Conservation (phyloP, 2,113 vertebrate genomes). For the Heptranchias perlo region DNA sequence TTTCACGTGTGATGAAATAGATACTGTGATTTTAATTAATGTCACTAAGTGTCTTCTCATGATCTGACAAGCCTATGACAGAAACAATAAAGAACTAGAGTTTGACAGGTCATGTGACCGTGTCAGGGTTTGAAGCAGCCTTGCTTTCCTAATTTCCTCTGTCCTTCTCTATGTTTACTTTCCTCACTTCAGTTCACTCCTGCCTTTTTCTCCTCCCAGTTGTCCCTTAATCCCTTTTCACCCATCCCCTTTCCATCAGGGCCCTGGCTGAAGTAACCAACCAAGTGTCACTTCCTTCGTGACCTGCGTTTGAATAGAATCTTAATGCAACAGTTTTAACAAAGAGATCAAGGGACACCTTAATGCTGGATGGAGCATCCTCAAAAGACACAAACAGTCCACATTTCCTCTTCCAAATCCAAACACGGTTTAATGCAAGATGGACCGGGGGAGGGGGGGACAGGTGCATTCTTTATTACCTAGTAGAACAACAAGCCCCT, state of each 20-base stretch:
- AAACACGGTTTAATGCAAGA: constrained; percentile 41
- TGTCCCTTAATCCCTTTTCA: constrained; percentile 33
- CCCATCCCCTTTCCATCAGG: background rate
- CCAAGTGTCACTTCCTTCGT: constrained; percentile 49
- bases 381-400: constrained; percentile 14
- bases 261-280: constrained; percentile 26
- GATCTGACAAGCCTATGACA: constrained; percentile 15
- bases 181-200: constrained; percentile 25
- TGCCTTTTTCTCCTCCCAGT: background rate
- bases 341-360: constrained; percentile 55
- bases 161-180: constrained; percentile 13
- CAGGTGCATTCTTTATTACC: constrained; percentile 48
- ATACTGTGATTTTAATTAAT: constrained; percentile 17
- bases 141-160: constrained; percentile 10
- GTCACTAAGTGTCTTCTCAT: background rate
- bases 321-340: constrained; percentile 51
- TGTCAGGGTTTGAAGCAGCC: background rate
- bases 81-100: constrained; percentile 7
- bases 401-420: constrained; percentile 36
- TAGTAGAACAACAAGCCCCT: constrained; percentile 47
- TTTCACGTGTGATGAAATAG: background rate
- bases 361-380: constrained; percentile 39
- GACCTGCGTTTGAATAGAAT: constrained; percentile 46
- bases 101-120: constrained; percentile 6
- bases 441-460: constrained; percentile 36